These are phyloP conservation scores for Drosophila cognata DNA, from an alignment of 2,888 invertebrate genomes.

Conservation along the genomic window DNA sequence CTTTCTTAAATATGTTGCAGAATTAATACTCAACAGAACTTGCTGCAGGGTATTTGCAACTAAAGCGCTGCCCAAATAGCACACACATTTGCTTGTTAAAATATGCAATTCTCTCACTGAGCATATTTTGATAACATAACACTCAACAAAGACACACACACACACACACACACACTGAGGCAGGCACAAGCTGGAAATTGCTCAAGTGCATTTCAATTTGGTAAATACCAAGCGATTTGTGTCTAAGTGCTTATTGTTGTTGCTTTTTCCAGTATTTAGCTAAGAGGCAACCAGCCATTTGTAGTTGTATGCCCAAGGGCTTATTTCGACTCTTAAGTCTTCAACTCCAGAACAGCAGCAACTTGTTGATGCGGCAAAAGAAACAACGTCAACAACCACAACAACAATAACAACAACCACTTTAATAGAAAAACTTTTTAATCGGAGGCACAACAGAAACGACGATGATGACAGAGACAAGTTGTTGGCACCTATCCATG, in stretches of 20 bases:
- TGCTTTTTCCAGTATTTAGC: slow-evolving; percentile 5
- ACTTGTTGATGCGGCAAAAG: slow-evolving; percentile 33
- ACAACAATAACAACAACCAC: background rate
- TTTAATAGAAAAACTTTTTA: slow-evolving; percentile 53
- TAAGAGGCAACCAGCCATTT: slow-evolving; percentile 1
- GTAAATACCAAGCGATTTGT: slow-evolving; percentile 30
- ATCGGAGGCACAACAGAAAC: slow-evolving; percentile 17
- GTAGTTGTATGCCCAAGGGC: slow-evolving; percentile 17
- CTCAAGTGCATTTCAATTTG: slow-evolving; percentile 41
- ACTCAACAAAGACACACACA: background rate
- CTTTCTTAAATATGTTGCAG: background rate
- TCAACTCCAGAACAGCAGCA: slow-evolving; percentile 14
- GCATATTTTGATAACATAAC: background rate
- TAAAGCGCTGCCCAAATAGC: background rate
- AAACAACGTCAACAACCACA: background rate
- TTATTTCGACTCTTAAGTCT: background rate
- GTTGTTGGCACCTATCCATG: slow-evolving; percentile 17
- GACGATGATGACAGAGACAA: slow-evolving; percentile 14
- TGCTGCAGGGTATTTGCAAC: background rate
- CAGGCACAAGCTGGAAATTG: background rate
- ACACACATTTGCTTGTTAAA: background rate
- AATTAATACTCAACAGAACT: background rate
- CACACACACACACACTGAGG: background rate
- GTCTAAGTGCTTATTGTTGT: slow-evolving; percentile 34
- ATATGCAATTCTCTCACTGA: background rate